phyloP scores from a whole-genome alignment of 2,113 vertebrate genomes.

The Ramphastos sulfuratus region DNA sequence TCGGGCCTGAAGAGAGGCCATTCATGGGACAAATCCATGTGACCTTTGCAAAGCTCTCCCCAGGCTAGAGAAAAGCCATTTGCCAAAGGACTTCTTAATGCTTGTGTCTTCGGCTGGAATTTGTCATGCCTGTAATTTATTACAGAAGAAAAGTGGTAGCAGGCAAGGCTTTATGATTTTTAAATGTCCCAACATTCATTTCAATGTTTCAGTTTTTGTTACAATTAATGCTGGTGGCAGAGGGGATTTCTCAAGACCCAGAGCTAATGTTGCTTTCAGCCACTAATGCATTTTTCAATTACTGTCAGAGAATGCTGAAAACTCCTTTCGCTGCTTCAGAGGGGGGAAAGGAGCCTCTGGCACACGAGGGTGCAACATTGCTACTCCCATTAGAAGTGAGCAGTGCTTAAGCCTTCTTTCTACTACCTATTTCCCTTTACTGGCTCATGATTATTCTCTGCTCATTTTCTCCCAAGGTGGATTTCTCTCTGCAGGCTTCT shows the following conservation, averaged over 20 bases:
- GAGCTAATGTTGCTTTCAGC: slow-evolving; percentile 18
- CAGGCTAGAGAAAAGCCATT: slow-evolving; percentile 30
- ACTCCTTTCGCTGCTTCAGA: background rate
- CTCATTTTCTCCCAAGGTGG: background rate
- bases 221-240: background rate
- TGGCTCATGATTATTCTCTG: background rate
- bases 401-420: background rate
- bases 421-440: background rate
- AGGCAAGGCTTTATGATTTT: slow-evolving; percentile 13
- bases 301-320: background rate
- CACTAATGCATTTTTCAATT: slow-evolving; percentile 13
- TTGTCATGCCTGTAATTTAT: slow-evolving; percentile 17
- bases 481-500: background rate
- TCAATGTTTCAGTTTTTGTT: slow-evolving; percentile 28
- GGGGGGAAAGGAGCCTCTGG: slow-evolving; percentile 4
- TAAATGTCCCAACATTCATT: slow-evolving; percentile 26
- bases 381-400: background rate
- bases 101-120: background rate
- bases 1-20: background rate
- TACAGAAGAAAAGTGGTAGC: slow-evolving; percentile 11
- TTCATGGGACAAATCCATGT: background rate
- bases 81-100: slow-evolving; percentile 30
- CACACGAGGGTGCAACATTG: background rate
- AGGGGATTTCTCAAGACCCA: slow-evolving; percentile 11
- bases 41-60: slow-evolving; percentile 37